Conservation (phyloP, 2,113 vertebrate species). For the Chascanopsetta lugubris region DNA sequence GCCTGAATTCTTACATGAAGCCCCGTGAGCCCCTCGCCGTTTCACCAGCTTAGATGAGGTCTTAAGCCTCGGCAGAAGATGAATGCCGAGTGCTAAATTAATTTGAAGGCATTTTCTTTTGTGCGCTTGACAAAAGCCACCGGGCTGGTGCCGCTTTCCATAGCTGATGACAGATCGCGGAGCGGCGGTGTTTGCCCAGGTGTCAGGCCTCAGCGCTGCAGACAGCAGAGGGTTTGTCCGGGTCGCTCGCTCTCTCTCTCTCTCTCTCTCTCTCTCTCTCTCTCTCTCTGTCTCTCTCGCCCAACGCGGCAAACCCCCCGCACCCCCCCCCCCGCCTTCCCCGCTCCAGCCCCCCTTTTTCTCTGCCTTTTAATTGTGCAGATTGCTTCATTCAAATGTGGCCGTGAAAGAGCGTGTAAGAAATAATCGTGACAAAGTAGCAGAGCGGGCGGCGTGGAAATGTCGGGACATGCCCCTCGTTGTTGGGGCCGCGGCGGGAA, state of each 20-base stretch:
- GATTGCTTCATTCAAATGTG: conserved; percentile 70
- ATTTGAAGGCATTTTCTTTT: conserved; percentile 84
- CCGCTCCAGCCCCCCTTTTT: no score
- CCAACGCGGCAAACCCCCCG: no score
- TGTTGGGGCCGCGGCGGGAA: conserved; percentile 40
- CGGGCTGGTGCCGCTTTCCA: conserved; percentile 84
- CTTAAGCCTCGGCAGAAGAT: conserved; percentile 78
- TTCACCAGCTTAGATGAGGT: conserved; percentile 79
- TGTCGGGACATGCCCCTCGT: conserved; percentile 67
- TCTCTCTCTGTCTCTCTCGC: no score
- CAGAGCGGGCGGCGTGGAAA: conserved; percentile 41
- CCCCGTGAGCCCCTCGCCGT: conserved; percentile 74
- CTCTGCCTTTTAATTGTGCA: conserved; percentile 74
- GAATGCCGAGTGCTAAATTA: conserved; percentile 84
- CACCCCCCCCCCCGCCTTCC: no score
- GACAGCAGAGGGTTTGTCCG: conserved; percentile 80
- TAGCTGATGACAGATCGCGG: conserved; percentile 85
- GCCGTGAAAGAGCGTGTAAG: conserved; percentile 71
- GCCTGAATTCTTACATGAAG: conserved; percentile 80
- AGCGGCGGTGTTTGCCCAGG: conserved; percentile 87
- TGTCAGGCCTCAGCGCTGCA: conserved; percentile 82
- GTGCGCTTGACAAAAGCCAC: conserved; percentile 80
- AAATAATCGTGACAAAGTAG: conserved; percentile 73
- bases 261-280: no score
- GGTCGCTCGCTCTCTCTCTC: no score